Conservation (phyloP, 2,888 invertebrate species). For the Carterocephalus palaemon region DNA sequence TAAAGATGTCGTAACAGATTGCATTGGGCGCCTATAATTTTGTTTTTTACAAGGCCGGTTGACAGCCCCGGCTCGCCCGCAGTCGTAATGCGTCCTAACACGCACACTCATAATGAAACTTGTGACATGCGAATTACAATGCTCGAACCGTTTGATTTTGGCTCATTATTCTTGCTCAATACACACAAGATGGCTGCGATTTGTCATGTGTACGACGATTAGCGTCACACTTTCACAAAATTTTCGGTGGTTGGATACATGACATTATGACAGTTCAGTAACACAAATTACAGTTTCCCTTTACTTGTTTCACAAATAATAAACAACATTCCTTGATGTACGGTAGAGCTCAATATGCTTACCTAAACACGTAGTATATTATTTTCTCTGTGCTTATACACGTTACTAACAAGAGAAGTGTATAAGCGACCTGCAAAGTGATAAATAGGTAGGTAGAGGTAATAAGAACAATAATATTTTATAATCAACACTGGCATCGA, state of each 20-base stretch:
- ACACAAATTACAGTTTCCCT: constrained; percentile 13
- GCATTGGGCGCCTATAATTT: constrained; percentile 31
- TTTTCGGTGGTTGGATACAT: constrained; percentile 57
- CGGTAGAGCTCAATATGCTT: too few relatives aligned
- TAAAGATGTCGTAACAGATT: constrained; percentile 32
- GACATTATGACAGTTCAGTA: constrained; percentile 48
- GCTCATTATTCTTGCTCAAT: constrained; percentile 51
- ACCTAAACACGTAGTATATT: too few relatives aligned
- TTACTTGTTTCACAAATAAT: too few relatives aligned
- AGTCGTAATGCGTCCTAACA: constrained; percentile 33
- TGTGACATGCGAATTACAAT: constrained; percentile 61
- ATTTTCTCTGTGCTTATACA: too few relatives aligned
- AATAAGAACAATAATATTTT: too few relatives aligned
- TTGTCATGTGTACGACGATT: constrained; percentile 68
- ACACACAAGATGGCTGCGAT: constrained; percentile 57
- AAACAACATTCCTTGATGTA: too few relatives aligned
- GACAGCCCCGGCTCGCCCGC: constrained; percentile 31
- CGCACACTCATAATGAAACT: constrained; percentile 44
- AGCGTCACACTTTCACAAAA: constrained; percentile 73
- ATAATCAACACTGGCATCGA: constrained; percentile 25
- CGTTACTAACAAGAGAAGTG: too few relatives aligned
- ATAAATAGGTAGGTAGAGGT: too few relatives aligned
- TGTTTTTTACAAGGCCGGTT: constrained; percentile 32
- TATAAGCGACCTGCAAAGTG: background rate
- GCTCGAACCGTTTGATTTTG: constrained; percentile 51